Evolutionary conservation across 2,888 invertebrate genomes (phyloP), one percentile per base, ranked within the genome.

Genomic region (Carterocephalus palaemon): DNA sequence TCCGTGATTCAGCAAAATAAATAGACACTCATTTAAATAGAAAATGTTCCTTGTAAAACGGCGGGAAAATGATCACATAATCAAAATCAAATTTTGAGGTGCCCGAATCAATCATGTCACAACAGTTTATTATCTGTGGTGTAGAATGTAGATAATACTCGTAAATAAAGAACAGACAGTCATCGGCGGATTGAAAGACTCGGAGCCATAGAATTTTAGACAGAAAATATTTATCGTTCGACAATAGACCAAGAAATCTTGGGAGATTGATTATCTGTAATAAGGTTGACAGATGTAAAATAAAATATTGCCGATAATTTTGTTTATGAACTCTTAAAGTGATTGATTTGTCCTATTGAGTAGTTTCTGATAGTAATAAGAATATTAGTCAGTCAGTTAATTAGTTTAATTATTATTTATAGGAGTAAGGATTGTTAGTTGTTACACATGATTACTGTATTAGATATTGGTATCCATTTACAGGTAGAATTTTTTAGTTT

Each of bases 71-170:
- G 19, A 13, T 36, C 15, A 23, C 36, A 36, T 23, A 16, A 3
- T 15, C 22, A 13, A 23, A 36, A 24, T 36, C n/a, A n/a, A n/a
- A n/a, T n/a, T n/a, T n/a, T n/a, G n/a, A n/a, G 29, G 29, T 16
- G 9, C 34, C 13, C 36, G 16, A 36, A 36, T 36, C 36, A 36
- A 36, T 36, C 36, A 24, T 36, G 13, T 15, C 20, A n/a, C 33
- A 12, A 20, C 20, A 8, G 6, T 36, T 36, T 24, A 24, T 23
- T 36, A 34, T 34, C 34, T 36, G 24, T 24, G 23, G 15, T 16
- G 16, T n/a, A n/a, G 9, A 9, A 23, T 23, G 9, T 6, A 36
- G 36, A 36, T 36, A 34, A 34, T 23, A n/a, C n/a, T n/a, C n/a
- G n/a, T n/a, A n/a, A n/a, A n/a, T n/a, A n/a, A 24, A 36, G 16